Base-by-base conservation (phyloP, 2,113 vertebrate species). In the Cynoglossus semilaevis region DNA sequence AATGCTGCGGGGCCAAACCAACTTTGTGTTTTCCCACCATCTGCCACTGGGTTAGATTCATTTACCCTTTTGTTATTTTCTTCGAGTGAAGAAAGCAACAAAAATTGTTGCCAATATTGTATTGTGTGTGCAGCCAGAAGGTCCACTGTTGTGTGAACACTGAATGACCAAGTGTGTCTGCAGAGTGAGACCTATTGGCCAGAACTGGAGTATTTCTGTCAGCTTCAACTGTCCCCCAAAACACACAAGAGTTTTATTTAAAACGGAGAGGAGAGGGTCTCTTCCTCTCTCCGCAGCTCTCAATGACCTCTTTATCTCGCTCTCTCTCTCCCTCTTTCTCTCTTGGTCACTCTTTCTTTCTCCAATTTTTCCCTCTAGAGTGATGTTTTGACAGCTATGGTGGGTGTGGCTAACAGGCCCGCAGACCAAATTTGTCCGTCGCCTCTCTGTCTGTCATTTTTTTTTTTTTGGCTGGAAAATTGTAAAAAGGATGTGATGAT, bases 161-260 rank as follows among this genome's bases (percentile, higher is more conserved):
- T 29, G 22, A 29, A 29, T 29, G 22, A 29, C 22, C 22, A 29
- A 29, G 22, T 29, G 22, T 18, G 9, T 18, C 5, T 46, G 44
- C 8, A 22, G 17, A 13, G 17, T 22, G 11, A 47, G 5, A 47
- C 17, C 2, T 47, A 13, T 47, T 49, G 47, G 8, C 8, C 2
- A n/a, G 14, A 49, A 49, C 47, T 49, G 7, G 7, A 49, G 15
- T 49, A 88, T 87, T 91, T 92, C 92, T 87, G 84, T 92, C 91
- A 91, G 90, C 90, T 93, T 89, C 91, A 93, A 79, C 87, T 86
- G 88, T 92, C 88, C 92, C 87, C 76, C 73, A 85, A 88, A 92
- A 89, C 87, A 91, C 92, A 36, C 50, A 4, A 41, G 11, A 89
- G 54, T 92, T 88, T 88, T 87, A 91, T 87, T 86, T 29, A 29